Evolutionary conservation across 2,888 invertebrate species (phyloP).

Genomic region (Cosmorhoe ocellata): DNA sequence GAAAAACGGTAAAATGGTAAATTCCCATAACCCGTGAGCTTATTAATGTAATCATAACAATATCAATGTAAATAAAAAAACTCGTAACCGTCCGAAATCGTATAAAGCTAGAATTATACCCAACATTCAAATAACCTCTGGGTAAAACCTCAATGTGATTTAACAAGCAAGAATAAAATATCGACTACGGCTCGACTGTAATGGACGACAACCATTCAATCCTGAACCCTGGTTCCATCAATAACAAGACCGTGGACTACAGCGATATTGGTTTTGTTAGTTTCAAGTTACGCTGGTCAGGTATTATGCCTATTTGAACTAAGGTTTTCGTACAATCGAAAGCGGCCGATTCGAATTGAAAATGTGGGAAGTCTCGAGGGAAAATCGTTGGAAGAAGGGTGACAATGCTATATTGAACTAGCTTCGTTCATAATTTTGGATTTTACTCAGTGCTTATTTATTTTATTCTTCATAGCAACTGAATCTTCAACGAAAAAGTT

Average conservation of each 20-base stretch:
- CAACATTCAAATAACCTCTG: slow-evolving; percentile 49
- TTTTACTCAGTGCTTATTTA: not conserved
- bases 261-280: slow-evolving; percentile 20
- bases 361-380: slow-evolving; percentile 71
- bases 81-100: slow-evolving; percentile 28
- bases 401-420: slow-evolving; percentile 40
- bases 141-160: slow-evolving; percentile 70
- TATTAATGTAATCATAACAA: slow-evolving; percentile 27
- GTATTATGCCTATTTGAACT: slow-evolving; percentile 49
- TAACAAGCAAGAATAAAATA: slow-evolving; percentile 76
- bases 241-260: slow-evolving; percentile 8
- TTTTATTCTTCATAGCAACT: too few relatives aligned
- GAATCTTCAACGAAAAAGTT: too few relatives aligned
- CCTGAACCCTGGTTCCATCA: slow-evolving; percentile 24
- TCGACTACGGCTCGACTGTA: slow-evolving; percentile 60
- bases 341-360: slow-evolving; percentile 66
- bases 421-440: slow-evolving; percentile 14
- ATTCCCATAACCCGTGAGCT: slow-evolving; percentile 16
- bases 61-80: slow-evolving; percentile 29
- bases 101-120: slow-evolving; percentile 39
- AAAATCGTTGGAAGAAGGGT: slow-evolving; percentile 48
- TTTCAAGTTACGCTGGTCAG: slow-evolving; percentile 43
- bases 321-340: slow-evolving; percentile 70
- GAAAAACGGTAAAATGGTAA: slow-evolving; percentile 12
- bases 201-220: slow-evolving; percentile 41